Base-by-base conservation (phyloP, 2,113 vertebrate genomes). In the Phalacrocorax brasilianus region DNA sequence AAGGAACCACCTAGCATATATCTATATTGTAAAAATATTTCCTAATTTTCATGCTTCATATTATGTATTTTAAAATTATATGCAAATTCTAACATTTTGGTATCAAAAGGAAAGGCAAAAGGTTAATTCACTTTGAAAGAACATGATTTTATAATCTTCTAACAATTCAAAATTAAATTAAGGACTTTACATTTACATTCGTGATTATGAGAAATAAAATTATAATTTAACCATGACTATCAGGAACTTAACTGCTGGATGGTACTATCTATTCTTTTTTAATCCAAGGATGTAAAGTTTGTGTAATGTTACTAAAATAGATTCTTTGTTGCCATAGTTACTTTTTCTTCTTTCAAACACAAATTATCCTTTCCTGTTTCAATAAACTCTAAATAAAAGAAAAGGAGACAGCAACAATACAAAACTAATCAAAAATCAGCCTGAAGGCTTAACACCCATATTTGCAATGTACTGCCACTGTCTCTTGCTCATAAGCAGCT, bases 91-190 rank as follows among this genome's bases (percentile, higher is more conserved):
- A 94, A 90, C 22, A 70, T 66, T 91, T 70, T 17, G 9, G 26
- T 83, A 95, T 88, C 97, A 97, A 98, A 97, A 59, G 71, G 91
- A 97, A 97, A 96, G 92, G 70, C 68, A 61, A 35, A 61, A 72
- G 82, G 91, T 98, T 98, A 97, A 95, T 94, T 88, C 96, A 97
- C 92, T 98, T 98, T 96, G 81, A 97, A 93, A 95, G 40, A 97
- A 98, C 91, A 85, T 71, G 38, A 95, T 97, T 97, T 95, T 89
- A 97, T 94, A 95, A 97, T 85, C 89, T 87, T 88, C 50, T 79
- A 94, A 90, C 71, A 95, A 94, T 89, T 96, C 89, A 93, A 93
- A 85, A 73, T 62, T 93, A 92, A 97, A 95, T 97, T 63, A 77
- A 94, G 12, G 38, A 80, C 17, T 82, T 91, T 45, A 95, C 90